Evolutionary conservation across 1,140 invertebrate genomes (phyloP).

Genomic region (Chrysomallon squamiferum): DNA sequence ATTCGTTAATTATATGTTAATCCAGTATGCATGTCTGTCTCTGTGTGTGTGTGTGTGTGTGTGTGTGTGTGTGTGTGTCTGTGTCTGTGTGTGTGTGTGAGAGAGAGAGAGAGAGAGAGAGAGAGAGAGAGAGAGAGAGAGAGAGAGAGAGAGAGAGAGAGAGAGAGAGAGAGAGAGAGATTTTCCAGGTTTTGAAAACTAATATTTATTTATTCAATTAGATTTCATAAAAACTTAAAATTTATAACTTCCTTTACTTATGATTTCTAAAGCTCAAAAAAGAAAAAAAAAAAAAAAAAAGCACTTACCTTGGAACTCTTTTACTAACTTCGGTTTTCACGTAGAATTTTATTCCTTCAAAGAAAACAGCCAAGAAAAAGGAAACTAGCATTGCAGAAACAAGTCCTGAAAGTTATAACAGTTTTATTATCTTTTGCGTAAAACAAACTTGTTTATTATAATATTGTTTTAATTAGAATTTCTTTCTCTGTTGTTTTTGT

Average conservation of each 20-base stretch:
- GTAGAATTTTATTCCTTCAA: too few species aligned
- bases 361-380: too few species aligned
- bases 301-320: too few species aligned
- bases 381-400: too few species aligned
- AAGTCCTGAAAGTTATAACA: too few species aligned
- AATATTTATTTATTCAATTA: neutral
- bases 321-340: too few species aligned
- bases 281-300: neutral
- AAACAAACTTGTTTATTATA: too few species aligned
- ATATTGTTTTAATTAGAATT: too few species aligned
- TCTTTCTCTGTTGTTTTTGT: too few species aligned
- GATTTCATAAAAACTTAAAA: neutral
- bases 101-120: neutral
- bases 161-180: neutral
- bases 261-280: neutral
- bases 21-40: neutral
- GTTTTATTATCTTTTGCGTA: too few species aligned
- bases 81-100: neutral
- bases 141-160: neutral
- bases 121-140: constrained; percentile 1
- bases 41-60: neutral
- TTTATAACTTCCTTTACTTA: neutral
- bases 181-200: neutral
- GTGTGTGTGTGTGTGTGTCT: constrained; percentile 1
- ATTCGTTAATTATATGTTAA: neutral